Evolutionary conservation across 1,140 invertebrate genomes (phyloP).

Genomic region (Drosophila bocki): DNA sequence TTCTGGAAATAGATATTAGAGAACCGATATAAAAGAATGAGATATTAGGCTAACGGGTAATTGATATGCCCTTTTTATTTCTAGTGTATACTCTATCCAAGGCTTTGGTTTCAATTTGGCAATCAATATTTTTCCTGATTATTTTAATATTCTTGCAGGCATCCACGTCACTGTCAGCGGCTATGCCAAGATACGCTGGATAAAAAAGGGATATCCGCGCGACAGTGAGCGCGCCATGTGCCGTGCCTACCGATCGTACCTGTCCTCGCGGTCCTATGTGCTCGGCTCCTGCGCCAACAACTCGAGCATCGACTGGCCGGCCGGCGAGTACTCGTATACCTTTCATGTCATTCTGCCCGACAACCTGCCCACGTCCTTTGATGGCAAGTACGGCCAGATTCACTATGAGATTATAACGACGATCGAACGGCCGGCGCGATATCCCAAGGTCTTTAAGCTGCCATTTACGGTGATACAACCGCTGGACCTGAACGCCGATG

Average conservation of each 20-base stretch:
- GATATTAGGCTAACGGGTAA: no score
- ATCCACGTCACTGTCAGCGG: slow-evolving; percentile 84
- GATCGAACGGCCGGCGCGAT: slow-evolving; percentile 91
- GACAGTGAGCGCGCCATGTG: slow-evolving; percentile 83
- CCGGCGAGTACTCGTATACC: slow-evolving; percentile 87
- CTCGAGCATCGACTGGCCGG: slow-evolving; percentile 86
- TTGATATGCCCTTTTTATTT: not conserved
- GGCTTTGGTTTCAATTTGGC: slow-evolving; percentile 1
- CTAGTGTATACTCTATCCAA: not conserved
- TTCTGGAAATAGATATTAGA: no score
- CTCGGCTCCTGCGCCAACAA: slow-evolving; percentile 76
- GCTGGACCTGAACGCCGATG: slow-evolving; percentile 90
- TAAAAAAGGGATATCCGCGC: slow-evolving; percentile 84
- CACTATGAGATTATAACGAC: slow-evolving; percentile 89
- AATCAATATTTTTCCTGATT: not conserved
- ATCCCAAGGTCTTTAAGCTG: slow-evolving; percentile 90
- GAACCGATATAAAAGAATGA: no score
- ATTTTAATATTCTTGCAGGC: slow-evolving; percentile 35
- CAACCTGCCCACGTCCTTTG: slow-evolving; percentile 90
- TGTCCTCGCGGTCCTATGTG: slow-evolving; percentile 83
- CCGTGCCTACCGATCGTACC: slow-evolving; percentile 81
- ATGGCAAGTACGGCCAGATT: slow-evolving; percentile 90
- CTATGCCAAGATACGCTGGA: slow-evolving; percentile 85
- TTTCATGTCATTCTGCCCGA: slow-evolving; percentile 87
- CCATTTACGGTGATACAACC: slow-evolving; percentile 91